A percentile compares a stretch with the other conserved stretches of the same genome.
These are phyloP conservation scores for Bostrychus sinensis DNA, from an alignment of 2,113 vertebrate species.

Conservation along the genomic window DNA sequence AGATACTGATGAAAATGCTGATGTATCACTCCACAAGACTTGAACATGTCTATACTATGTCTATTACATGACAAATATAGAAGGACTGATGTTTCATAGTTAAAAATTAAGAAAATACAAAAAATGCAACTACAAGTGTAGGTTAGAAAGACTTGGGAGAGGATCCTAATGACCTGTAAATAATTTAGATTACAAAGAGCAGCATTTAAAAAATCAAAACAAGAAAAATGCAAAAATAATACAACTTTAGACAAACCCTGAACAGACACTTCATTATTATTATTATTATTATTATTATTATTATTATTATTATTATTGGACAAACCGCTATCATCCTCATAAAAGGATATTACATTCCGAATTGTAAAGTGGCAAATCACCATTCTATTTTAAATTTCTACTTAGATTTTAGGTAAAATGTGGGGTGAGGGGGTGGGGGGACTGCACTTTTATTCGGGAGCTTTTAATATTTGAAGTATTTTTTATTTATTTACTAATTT, in stretches of 20 bases:
- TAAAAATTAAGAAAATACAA: constrained; percentile 65
- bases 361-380: constrained; percentile 79
- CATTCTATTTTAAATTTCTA: constrained; percentile 82
- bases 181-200: constrained; percentile 80
- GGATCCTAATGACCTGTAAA: constrained; percentile 77
- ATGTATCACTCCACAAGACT: constrained; percentile 71
- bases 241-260: constrained; percentile 81
- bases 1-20: constrained; percentile 60
- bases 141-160: constrained; percentile 73
- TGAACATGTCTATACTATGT: constrained; percentile 68
- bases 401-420: constrained; percentile 78
- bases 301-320: constrained; percentile 57
- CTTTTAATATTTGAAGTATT: constrained; percentile 82
- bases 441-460: constrained; percentile 70
- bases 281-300: constrained; percentile 61
- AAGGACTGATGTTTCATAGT: constrained; percentile 72
- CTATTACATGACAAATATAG: constrained; percentile 72
- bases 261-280: constrained; percentile 72
- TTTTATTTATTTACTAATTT: constrained; percentile 83
- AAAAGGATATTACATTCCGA: constrained; percentile 77
- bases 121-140: constrained; percentile 70
- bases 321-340: constrained; percentile 63
- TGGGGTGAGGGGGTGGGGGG: constrained; percentile 66
- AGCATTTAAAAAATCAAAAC: constrained; percentile 74
- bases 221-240: constrained; percentile 77